Conservation (phyloP, 2,113 vertebrate species). For the Pseudolaguvia tuberculata region DNA sequence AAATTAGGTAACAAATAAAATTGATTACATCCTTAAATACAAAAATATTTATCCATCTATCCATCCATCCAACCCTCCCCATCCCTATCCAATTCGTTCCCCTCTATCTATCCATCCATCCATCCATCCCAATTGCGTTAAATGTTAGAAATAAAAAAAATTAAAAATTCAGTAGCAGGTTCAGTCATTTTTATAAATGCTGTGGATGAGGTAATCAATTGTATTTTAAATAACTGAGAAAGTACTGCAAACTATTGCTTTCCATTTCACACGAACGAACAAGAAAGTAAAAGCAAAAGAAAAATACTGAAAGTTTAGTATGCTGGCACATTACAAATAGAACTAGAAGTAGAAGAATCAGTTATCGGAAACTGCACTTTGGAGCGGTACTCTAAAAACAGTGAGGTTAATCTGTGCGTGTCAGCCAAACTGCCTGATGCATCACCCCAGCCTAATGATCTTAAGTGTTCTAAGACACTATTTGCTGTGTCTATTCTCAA, state of each 20-base stretch:
- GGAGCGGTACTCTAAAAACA: constrained; percentile 43
- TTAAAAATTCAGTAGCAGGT: neutral
- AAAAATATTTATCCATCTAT: too few relatives aligned
- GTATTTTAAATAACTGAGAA: neutral
- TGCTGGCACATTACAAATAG: neutral
- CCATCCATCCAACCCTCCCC: too few relatives aligned
- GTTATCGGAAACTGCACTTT: constrained; percentile 35
- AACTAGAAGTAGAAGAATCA: constrained; percentile 39
- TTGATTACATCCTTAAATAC: too few relatives aligned
- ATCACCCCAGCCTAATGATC: constrained; percentile 48
- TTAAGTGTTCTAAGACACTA: constrained; percentile 42
- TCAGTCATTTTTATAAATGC: neutral
- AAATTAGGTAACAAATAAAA: too few relatives aligned
- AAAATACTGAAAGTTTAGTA: neutral
- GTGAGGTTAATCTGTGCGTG: constrained; percentile 43
- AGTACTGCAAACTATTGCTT: neutral
- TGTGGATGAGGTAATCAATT: neutral
- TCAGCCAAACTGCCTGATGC: constrained; percentile 33
- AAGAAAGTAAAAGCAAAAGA: too few relatives aligned
- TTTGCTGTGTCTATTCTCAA: constrained; percentile 41
- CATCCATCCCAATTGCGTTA: too few relatives aligned
- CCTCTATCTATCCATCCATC: too few relatives aligned
- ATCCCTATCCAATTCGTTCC: too few relatives aligned
- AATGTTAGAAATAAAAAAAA: too few relatives aligned
- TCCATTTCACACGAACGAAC: too few relatives aligned